These are phyloP conservation scores for Heliconius cydno DNA, from an alignment of 2,888 invertebrate genomes.

Conservation along the genomic window DNA sequence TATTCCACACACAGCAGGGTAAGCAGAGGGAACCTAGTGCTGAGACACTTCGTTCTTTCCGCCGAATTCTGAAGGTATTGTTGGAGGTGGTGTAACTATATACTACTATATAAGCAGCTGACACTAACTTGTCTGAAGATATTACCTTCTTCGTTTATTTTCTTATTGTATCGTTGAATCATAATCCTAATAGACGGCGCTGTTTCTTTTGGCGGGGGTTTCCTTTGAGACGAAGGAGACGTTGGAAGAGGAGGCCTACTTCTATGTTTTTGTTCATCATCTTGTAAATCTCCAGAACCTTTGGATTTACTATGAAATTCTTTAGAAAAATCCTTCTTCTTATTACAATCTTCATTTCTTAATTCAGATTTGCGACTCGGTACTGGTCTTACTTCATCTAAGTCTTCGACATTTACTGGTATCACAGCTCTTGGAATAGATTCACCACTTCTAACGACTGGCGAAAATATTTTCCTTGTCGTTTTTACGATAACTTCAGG, in stretches of 20 bases:
- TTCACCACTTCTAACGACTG: conserved; percentile 85
- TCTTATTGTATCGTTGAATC: conserved; percentile 88
- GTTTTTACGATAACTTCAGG: conserved; percentile 91
- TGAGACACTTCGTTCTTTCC: too few species aligned
- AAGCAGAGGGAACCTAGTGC: too few species aligned
- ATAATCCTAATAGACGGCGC: conserved; percentile 88
- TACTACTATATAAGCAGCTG: not conserved
- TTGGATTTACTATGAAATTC: conserved; percentile 57
- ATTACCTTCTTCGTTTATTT: conserved; percentile 83
- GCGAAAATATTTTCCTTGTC: conserved; percentile 90
- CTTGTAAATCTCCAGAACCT: conserved; percentile 70
- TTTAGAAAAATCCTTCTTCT: conserved; percentile 49
- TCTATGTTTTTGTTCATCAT: conserved; percentile 68
- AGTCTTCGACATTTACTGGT: conserved; percentile 72
- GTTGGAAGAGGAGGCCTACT: conserved; percentile 83
- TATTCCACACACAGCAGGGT: too few species aligned
- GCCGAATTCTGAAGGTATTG: too few species aligned
- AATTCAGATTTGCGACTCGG: conserved; percentile 46
- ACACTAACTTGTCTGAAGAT: not conserved
- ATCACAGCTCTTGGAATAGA: conserved; percentile 80
- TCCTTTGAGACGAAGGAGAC: conserved; percentile 84
- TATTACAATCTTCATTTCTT: conserved; percentile 50
- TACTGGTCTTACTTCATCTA: conserved; percentile 67
- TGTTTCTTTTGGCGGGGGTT: conserved; percentile 83
- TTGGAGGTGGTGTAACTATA: too few species aligned